Base-by-base conservation (phyloP, 2,113 vertebrate species). In the Nesogale talazaci region DNA sequence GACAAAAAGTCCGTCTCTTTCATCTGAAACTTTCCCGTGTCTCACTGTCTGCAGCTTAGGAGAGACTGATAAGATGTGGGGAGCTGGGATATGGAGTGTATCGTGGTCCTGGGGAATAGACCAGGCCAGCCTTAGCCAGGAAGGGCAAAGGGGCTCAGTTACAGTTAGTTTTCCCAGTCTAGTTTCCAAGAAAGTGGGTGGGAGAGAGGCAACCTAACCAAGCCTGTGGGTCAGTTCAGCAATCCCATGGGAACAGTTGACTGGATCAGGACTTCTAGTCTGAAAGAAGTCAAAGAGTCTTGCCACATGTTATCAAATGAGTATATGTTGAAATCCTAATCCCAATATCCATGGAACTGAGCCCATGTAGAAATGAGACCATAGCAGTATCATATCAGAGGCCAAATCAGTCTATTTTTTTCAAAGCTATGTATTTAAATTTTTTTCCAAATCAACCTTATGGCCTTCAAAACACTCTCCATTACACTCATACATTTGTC, bases 1-100 rank as follows among this genome's bases (percentile, higher is more conserved):
- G 67, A 88, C 93, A 94, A 86, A 87, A 82, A 57, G 12, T 1
- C 42, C 42, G 6, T 88, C 17, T 74, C 88, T 80, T 90, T 92
- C 70, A 89, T 36, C 77, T 14, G 40, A 80, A 86, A 25, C 67
- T 94, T 92, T 80, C 84, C 82, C 46, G 72, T 65, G 10, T 78
- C 63, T 91, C 23, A 86, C 31, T 72, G 3, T 42, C 40, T 78
- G n/a, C 70, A 12, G 8, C 29, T 83, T 29, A 23, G n/a, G 36
- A 92, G 56, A 94, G 2, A 86, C 12, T 36, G 34, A n/a, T 27
- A 52, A 0, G 42, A 93, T 6, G 23, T 59, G 19, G 34, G 59
- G 40, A 81, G 86, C 59, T n/a, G 12, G 15, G 25, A 7, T 34
- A 2, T 72, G 25, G 59, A 76, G 23, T 57, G 65, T 25, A 14